Conservation (phyloP, 2,113 vertebrate genomes). For the Callipepla squamata region DNA sequence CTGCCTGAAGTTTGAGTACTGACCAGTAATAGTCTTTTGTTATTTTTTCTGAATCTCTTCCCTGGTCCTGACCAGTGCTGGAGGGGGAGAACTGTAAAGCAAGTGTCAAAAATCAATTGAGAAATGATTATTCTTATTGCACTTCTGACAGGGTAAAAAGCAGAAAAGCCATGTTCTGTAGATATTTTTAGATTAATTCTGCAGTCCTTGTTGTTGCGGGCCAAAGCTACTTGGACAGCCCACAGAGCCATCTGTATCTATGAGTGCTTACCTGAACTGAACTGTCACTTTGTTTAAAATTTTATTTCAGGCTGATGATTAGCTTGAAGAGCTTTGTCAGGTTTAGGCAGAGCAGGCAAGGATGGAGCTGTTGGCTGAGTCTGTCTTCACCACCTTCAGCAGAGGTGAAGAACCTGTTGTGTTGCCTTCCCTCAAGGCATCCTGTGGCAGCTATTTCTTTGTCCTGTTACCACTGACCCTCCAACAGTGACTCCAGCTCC, state of each 20-base stretch:
- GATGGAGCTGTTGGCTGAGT: neutral
- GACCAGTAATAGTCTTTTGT: neutral
- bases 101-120: neutral
- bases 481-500: neutral
- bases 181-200: conserved; percentile 42
- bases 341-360: conserved; percentile 11
- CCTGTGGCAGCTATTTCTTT: conserved; percentile 41
- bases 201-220: conserved; percentile 10
- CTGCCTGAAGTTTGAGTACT: neutral
- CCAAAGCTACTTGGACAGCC: conserved; percentile 49
- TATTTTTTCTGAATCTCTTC: neutral
- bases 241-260: conserved; percentile 57
- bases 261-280: conserved; percentile 54
- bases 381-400: conserved; percentile 3
- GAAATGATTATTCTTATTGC: neutral
- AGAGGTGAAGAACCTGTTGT: neutral
- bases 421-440: conserved; percentile 38
- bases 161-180: neutral
- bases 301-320: conserved; percentile 45
- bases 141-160: conserved; percentile 22
- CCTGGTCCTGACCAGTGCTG: neutral
- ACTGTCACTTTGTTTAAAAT: neutral
- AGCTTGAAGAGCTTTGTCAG: conserved; percentile 45
- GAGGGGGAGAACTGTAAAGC: neutral
- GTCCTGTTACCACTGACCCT: neutral